These are phyloP conservation scores for Puffinus mauretanicus DNA, from an alignment of 2,113 vertebrate species.

Conservation along the genomic window DNA sequence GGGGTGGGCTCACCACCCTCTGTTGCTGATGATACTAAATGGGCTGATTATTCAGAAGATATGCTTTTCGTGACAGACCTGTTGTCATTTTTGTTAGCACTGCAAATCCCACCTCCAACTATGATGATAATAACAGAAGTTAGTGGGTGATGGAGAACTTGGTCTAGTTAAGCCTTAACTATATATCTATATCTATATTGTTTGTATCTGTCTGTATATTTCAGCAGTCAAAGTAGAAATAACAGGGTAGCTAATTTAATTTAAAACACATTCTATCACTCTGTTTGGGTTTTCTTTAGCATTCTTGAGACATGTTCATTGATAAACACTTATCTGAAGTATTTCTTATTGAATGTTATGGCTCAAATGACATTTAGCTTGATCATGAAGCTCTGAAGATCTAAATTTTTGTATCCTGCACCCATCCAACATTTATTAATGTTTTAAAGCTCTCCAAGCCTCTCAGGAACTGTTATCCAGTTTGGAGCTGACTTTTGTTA, in stretches of 20 bases:
- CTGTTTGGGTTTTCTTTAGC: neutral
- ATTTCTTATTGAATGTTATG: neutral
- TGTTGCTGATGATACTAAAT: neutral
- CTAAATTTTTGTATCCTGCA: neutral
- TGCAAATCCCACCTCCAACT: neutral
- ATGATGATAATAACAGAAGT: neutral
- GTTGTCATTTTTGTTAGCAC: neutral
- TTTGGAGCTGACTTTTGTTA: neutral
- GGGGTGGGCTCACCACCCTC: neutral
- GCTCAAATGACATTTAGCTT: neutral
- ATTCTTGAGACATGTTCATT: neutral
- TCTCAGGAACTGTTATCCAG: neutral
- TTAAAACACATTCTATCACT: neutral
- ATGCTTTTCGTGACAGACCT: neutral
- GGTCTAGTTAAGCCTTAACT: neutral
- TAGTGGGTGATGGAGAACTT: neutral
- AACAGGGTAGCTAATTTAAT: neutral
- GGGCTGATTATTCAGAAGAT: neutral
- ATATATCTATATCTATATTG: neutral
- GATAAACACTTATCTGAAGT: neutral
- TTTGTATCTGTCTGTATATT: neutral
- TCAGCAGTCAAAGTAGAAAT: neutral
- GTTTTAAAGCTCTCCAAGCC: neutral
- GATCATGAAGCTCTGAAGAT: neutral
- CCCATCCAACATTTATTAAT: neutral